phyloP scores from a whole-genome alignment of 2,888 invertebrate species.

The Cryptus viduatorius region DNA sequence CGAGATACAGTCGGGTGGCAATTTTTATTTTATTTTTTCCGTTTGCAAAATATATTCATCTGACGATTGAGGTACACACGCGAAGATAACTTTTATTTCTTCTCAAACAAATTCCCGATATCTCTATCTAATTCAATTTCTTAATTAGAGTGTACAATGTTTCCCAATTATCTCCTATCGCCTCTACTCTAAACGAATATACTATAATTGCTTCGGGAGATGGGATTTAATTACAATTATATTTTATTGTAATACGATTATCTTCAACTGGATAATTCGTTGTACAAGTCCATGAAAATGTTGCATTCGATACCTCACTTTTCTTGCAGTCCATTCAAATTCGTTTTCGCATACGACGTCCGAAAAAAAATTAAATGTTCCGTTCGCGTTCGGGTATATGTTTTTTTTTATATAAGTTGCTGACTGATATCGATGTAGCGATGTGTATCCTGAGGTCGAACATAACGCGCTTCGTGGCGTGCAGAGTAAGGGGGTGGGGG shows the following conservation, averaged over 20 bases:
- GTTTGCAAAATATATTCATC: too few relatives aligned
- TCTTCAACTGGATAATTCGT: not conserved
- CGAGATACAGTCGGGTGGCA: too few relatives aligned
- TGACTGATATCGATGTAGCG: conserved; percentile 74
- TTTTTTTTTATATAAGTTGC: conserved; percentile 70
- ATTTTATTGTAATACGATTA: not conserved
- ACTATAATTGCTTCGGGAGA: not conserved
- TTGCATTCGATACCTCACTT: conserved; percentile 13
- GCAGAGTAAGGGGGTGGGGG: conserved; percentile 62
- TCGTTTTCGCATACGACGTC: conserved; percentile 18
- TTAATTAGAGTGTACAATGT: too few relatives aligned
- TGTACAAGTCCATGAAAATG: not conserved
- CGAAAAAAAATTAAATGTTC: conserved; percentile 10
- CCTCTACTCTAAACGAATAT: not conserved
- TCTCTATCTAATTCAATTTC: too few relatives aligned
- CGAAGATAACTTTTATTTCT: too few relatives aligned
- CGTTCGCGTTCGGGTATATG: conserved; percentile 25
- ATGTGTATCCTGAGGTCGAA: conserved; percentile 73
- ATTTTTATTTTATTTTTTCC: too few relatives aligned
- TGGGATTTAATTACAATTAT: not conserved
- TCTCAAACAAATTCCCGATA: too few relatives aligned
- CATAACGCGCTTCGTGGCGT: conserved; percentile 74
- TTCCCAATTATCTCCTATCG: not conserved
- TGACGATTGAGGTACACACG: too few relatives aligned
- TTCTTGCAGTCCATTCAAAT: conserved; percentile 29